Base-by-base conservation (phyloP, 2,113 vertebrate species). In the Hystrix cristata region DNA sequence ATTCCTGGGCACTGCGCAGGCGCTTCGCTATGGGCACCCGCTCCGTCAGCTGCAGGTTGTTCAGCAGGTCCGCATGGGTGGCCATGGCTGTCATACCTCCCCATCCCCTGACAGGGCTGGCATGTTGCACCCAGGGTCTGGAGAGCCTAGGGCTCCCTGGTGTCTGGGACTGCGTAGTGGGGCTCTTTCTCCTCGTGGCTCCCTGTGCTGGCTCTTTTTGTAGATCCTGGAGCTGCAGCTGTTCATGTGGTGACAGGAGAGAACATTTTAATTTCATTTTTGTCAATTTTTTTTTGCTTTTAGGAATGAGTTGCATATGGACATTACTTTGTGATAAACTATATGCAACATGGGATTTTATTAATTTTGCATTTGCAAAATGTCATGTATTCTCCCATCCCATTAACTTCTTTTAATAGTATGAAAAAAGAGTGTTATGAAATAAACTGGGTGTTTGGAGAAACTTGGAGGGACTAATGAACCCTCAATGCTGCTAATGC, bases 331-430 rank as follows among this genome's bases (percentile, higher is more conserved):
- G 48, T 92, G 62, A 86, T 64, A 76, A 78, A 57, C 10, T 51
- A 57, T 88, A 91, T 69, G n/a, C 23, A 78, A 14, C 13, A n/a
- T 12, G 23, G 18, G 2, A 62, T 88, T 93, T 97, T 95, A 64
- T 69, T 94, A 90, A 94, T 90, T 96, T n/a, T 94, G 51, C 48
- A 69, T 91, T 94, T 92, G 76, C 4, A 86, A 88, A 92, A 86
- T 91, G 31, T 81, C 15, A 69, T 71, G 48, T 23, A 43, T 96
- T 88, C 48, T 81, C 92, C 19, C 43, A 82, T 93, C 25, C 31
- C 51, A 57, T 91, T 95, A 83, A 76, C 62, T 91, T 93, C 38
- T 79, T 94, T 74, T 59, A 82, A 84, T 93, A n/a, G 48, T 55
- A 62, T 89, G 46, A 93, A 87, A 87, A 87, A 65, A 48, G 46